These are phyloP conservation scores for Caenorhabditis brenneri DNA, from an alignment of 1,140 invertebrate species.

Conservation along the genomic window DNA sequence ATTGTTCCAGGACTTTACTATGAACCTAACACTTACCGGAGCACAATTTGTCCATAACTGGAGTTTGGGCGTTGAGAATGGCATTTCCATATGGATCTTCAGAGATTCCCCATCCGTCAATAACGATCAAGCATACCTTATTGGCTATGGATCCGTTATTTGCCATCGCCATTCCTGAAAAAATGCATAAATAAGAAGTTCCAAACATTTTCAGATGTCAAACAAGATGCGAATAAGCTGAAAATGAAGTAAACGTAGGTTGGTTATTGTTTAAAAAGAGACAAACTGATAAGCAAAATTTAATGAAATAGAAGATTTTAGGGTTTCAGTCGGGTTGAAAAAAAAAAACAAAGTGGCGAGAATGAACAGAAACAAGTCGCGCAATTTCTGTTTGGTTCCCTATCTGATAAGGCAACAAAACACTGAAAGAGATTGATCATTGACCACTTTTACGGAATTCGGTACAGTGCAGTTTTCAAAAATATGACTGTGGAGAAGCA, in stretches of 20 bases:
- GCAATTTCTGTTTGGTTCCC: not conserved
- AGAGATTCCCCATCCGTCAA: conserved; percentile 73
- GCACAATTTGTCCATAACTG: conserved; percentile 72
- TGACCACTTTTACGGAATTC: not conserved
- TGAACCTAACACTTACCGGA: conserved; percentile 54
- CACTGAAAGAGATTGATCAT: not conserved
- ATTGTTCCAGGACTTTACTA: too few species aligned
- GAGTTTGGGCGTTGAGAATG: conserved; percentile 72
- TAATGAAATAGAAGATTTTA: too few species aligned
- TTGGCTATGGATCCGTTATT: conserved; percentile 62
- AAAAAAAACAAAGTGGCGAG: not conserved
- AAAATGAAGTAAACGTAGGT: too few species aligned
- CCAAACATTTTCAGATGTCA: not conserved
- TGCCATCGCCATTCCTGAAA: conserved; percentile 51
- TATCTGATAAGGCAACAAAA: not conserved
- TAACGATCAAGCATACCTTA: conserved; percentile 73
- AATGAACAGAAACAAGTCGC: not conserved
- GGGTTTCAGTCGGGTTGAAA: too few species aligned
- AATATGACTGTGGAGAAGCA: too few species aligned
- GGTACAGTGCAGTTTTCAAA: not conserved
- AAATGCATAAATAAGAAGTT: too few species aligned
- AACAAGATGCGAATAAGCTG: too few species aligned
- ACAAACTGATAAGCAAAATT: too few species aligned
- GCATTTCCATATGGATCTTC: conserved; percentile 72
- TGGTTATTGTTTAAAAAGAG: too few species aligned